Evolutionary conservation across 2,113 vertebrate species (phyloP), one percentile per base, ranked within the genome.

Genomic region (Apus apus): DNA sequence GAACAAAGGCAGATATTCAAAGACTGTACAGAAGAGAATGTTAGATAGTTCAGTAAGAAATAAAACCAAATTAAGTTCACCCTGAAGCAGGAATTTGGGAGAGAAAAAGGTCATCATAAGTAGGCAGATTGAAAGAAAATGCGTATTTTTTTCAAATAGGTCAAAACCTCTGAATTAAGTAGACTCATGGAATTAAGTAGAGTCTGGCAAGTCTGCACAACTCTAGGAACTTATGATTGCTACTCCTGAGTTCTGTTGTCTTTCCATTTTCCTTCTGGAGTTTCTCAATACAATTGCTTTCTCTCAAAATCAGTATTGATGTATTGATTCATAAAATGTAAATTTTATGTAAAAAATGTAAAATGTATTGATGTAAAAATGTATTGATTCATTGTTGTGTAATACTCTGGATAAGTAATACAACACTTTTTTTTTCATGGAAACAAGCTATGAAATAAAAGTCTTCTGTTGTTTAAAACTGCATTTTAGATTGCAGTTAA

Each of bases 1-100:
- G 50, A 68, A 92, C 64, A 94, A 95, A 92, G 27, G 11, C 73
- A 87, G 38, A 46, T 46, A 67, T 15, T 92, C 40, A 70, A 86
- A 95, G 53, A 58, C 45, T 60, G 64, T 32, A 73, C 46, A 78
- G 36, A 85, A 71, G 8, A 84, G 17, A 51, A 29, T 68, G 61
- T 68, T 79, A 61, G 9, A n/a, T 70, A 89, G 19, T 11, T 71
- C 30, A 75, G 29, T 79, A 85, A 79, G 36, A 80, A 70, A 48
- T 32, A 79, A 79, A 90, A 81, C 18, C 19, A 71, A 62, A 54
- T 48, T 71, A 48, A 76, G 78, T 61, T 71, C 5, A 32, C 20
- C 3, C 40, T 26, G 32, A 75, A 81, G 58, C 30, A 48, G 23
- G 25, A 95, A 60, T 0, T 56, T 5, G 4, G 30, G 8, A 3